Evolutionary conservation across 2,888 invertebrate species (phyloP).

Genomic region (Fragum whitleyi): DNA sequence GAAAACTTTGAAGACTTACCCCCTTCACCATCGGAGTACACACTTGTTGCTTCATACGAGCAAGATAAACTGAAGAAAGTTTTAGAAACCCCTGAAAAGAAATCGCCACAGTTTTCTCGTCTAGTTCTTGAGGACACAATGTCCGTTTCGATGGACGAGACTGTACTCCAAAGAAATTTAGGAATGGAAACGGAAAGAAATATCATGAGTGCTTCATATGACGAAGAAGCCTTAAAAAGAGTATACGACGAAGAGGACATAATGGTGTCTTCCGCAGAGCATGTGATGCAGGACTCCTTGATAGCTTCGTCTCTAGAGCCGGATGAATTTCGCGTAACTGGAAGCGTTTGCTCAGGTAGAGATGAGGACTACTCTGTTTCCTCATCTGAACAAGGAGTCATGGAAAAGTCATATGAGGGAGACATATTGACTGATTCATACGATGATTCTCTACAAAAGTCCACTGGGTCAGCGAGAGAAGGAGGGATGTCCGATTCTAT

Average conservation of each 20-base stretch:
- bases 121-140: slow-evolving; percentile 48
- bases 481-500: slow-evolving; percentile 57
- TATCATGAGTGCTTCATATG: slow-evolving; percentile 66
- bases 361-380: slow-evolving; percentile 62
- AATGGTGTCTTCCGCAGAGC: slow-evolving; percentile 63
- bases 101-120: slow-evolving; percentile 42
- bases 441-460: slow-evolving; percentile 62
- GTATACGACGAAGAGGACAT: slow-evolving; percentile 66
- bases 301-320: slow-evolving; percentile 62
- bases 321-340: slow-evolving; percentile 57
- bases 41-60: slow-evolving; percentile 80
- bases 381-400: slow-evolving; percentile 60
- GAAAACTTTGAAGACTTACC: slow-evolving; percentile 75
- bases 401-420: slow-evolving; percentile 56
- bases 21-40: slow-evolving; percentile 83
- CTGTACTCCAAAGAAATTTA: slow-evolving; percentile 50
- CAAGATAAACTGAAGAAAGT: slow-evolving; percentile 76
- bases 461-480: slow-evolving; percentile 53
- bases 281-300: slow-evolving; percentile 64
- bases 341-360: slow-evolving; percentile 59
- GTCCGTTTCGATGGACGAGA: slow-evolving; percentile 65
- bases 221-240: slow-evolving; percentile 63
- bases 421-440: slow-evolving; percentile 65
- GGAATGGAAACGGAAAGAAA: slow-evolving; percentile 45
- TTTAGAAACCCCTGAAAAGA: slow-evolving; percentile 63